These are phyloP conservation scores for Acrobasis consociella DNA, from an alignment of 2,888 invertebrate genomes.

Conservation along the genomic window DNA sequence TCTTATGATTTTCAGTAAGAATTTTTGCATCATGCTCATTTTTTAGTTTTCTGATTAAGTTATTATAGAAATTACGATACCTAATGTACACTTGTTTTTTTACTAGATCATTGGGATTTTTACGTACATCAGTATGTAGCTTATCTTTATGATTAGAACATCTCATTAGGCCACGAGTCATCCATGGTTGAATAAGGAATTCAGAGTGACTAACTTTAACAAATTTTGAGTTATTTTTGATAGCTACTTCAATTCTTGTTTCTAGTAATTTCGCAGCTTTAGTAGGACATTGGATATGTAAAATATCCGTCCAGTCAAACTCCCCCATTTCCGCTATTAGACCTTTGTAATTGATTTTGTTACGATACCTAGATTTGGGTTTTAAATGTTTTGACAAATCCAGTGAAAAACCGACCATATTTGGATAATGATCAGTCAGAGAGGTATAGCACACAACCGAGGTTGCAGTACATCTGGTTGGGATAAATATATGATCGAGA, in stretches of 20 bases:
- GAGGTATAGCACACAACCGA: constrained; percentile 25
- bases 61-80: constrained; percentile 3
- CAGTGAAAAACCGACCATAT: constrained; percentile 1
- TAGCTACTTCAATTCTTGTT: neutral
- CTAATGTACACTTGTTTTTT: neutral
- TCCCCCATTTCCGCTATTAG: neutral
- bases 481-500: constrained; percentile 27
- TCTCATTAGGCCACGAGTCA: constrained; percentile 27
- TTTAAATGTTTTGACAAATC: neutral
- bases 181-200: constrained; percentile 27
- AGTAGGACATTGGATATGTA: neutral
- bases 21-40: neutral
- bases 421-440: constrained; percentile 26
- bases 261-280: neutral
- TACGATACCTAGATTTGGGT: neutral
- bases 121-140: constrained; percentile 18
- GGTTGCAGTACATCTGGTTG: neutral
- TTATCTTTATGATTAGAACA: constrained; percentile 27
- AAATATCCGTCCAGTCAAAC: neutral
- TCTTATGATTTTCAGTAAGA: neutral
- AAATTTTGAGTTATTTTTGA: neutral
- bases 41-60: neutral
- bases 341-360: neutral
- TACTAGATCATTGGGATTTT: constrained; percentile 17
- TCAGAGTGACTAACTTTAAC: constrained; percentile 23